These are phyloP conservation scores for Brachystomella parvula DNA, from an alignment of 1,140 invertebrate species.

Conservation along the genomic window DNA sequence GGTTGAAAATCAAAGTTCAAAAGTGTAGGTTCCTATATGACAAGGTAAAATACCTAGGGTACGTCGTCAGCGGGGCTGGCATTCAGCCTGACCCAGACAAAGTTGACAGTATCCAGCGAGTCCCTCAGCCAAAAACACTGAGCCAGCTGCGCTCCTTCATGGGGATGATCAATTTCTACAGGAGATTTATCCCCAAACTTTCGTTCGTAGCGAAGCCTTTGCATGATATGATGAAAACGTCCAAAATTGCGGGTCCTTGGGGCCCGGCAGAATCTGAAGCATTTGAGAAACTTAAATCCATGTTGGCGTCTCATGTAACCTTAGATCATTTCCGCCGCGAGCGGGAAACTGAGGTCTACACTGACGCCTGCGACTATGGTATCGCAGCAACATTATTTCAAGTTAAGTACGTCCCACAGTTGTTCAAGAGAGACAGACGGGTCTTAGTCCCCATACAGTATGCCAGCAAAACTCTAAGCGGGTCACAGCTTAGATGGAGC, in stretches of 20 bases:
- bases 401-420: not conserved
- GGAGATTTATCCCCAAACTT: not conserved
- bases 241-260: not conserved
- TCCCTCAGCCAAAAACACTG: not conserved
- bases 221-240: not conserved
- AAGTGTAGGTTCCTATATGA: slow-evolving; percentile 2
- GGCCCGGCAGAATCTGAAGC: not conserved
- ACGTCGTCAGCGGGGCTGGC: not conserved
- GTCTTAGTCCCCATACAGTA: not conserved
- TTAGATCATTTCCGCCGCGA: not conserved
- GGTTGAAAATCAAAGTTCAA: no score
- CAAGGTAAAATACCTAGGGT: not conserved
- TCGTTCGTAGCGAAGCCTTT: not conserved
- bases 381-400: not conserved
- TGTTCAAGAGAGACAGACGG: not conserved
- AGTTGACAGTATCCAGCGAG: not conserved
- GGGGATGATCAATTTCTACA: slow-evolving; percentile 1
- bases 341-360: not conserved
- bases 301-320: not conserved
- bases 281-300: not conserved
- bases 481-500: not conserved
- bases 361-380: not conserved
- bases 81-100: not conserved
- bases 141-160: not conserved
- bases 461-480: not conserved